Conservation (phyloP, 2,888 invertebrate genomes). For the Ptychoptera albimana region DNA sequence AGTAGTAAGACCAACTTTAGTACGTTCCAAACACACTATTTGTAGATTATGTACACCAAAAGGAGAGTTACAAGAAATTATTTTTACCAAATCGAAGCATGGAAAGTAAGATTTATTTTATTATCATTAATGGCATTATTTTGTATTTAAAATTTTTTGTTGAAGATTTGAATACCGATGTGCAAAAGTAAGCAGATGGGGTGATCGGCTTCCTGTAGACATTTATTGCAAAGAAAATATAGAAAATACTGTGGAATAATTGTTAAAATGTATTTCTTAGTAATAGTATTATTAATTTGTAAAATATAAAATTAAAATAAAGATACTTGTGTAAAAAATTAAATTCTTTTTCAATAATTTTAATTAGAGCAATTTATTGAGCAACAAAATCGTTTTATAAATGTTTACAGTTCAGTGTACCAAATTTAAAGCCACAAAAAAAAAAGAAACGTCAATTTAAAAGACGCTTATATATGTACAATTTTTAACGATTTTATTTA, state of each 20-base stretch:
- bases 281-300: too few relatives aligned
- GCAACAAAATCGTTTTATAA: neutral
- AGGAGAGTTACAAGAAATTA: slow-evolving; percentile 58
- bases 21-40: slow-evolving; percentile 53
- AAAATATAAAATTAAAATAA: too few relatives aligned
- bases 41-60: slow-evolving; percentile 62
- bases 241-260: neutral
- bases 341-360: too few relatives aligned
- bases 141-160: slow-evolving; percentile 9
- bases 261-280: neutral
- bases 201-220: slow-evolving; percentile 59
- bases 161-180: slow-evolving; percentile 51
- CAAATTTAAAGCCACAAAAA: neutral
- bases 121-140: slow-evolving; percentile 1
- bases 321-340: too few relatives aligned
- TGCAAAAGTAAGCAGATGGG: slow-evolving; percentile 59
- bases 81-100: slow-evolving; percentile 58
- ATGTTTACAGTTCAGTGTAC: neutral
- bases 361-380: neutral
- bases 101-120: slow-evolving; percentile 41
- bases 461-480: neutral
- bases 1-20: slow-evolving; percentile 52
- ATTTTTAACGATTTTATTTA: neutral
- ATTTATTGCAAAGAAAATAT: slow-evolving; percentile 13
- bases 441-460: neutral